Percentiles rank a stretch among this genome's conserved stretches.
These are phyloP conservation scores for Salarias fasciatus DNA, from an alignment of 2,797 vertebrate species.

Conservation along the genomic window DNA sequence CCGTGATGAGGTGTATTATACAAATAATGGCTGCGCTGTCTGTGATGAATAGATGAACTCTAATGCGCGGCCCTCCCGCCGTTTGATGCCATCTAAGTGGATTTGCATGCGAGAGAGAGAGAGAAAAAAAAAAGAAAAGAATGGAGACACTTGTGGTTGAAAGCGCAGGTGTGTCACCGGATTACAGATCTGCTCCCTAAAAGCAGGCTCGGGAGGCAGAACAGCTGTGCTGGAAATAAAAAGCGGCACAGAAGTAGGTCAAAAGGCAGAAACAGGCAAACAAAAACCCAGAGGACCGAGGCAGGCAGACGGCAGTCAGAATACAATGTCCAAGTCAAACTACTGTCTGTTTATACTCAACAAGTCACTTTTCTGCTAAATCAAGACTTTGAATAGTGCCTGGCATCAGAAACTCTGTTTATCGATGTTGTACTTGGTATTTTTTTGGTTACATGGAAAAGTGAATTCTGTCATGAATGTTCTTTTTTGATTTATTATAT, in stretches of 20 bases:
- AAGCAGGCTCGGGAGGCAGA: slow-evolving; percentile 18
- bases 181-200: not conserved
- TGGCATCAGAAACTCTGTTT: too few relatives aligned
- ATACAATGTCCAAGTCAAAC: too few relatives aligned
- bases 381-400: too few relatives aligned
- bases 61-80: slow-evolving; percentile 7
- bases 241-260: slow-evolving; percentile 23
- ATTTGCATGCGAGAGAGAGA: slow-evolving; percentile 31
- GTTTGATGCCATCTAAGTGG: slow-evolving; percentile 13
- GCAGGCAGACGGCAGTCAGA: too few relatives aligned
- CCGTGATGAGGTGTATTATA: slow-evolving; percentile 11
- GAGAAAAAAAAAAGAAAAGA: too few relatives aligned
- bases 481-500: too few relatives aligned
- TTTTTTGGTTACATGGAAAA: too few relatives aligned
- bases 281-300: too few relatives aligned
- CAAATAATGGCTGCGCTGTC: slow-evolving; percentile 1
- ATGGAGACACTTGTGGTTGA: slow-evolving; percentile 7
- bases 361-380: too few relatives aligned
- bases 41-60: slow-evolving; percentile 1
- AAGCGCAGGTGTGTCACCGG: slow-evolving; percentile 28
- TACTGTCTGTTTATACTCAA: too few relatives aligned
- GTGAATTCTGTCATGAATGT: too few relatives aligned
- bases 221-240: slow-evolving; percentile 28
- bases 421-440: too few relatives aligned
- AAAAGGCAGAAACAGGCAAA: slow-evolving; percentile 30